These are phyloP conservation scores for Theretra japonica DNA, from an alignment of 2,888 invertebrate species.

Conservation along the genomic window DNA sequence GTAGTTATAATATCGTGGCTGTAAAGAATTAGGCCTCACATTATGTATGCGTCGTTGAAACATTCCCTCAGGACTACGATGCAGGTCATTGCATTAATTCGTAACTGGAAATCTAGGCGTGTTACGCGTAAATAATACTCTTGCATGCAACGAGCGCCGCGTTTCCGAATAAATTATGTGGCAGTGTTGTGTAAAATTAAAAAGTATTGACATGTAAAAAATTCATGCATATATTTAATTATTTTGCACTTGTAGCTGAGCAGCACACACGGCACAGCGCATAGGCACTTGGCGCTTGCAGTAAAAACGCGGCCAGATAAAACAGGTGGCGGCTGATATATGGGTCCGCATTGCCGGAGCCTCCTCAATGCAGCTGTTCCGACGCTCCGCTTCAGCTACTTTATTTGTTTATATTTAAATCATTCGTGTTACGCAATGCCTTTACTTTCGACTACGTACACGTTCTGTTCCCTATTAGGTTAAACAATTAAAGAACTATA, in stretches of 20 bases:
- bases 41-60: conserved; percentile 4
- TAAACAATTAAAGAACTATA: neutral
- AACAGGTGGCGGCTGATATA: conserved; percentile 77
- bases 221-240: conserved; percentile 36
- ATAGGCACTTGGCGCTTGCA: conserved; percentile 60
- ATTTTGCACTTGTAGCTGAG: conserved; percentile 40
- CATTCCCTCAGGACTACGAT: conserved; percentile 16
- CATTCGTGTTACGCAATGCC: neutral
- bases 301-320: conserved; percentile 72
- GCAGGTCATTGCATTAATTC: conserved; percentile 14
- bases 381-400: conserved; percentile 29
- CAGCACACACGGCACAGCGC: conserved; percentile 40
- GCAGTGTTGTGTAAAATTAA: conserved; percentile 11
- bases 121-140: conserved; percentile 10
- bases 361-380: conserved; percentile 58
- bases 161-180: conserved; percentile 13
- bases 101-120: conserved; percentile 14
- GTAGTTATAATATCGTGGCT: neutral
- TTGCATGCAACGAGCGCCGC: conserved; percentile 14
- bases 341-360: conserved; percentile 72
- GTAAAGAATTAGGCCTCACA: neutral
- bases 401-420: conserved; percentile 31
- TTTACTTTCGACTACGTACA: neutral
- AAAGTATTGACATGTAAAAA: conserved; percentile 14
- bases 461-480: neutral